Base-by-base conservation (phyloP, 1,140 invertebrate species). In the Lucilia sericata region DNA sequence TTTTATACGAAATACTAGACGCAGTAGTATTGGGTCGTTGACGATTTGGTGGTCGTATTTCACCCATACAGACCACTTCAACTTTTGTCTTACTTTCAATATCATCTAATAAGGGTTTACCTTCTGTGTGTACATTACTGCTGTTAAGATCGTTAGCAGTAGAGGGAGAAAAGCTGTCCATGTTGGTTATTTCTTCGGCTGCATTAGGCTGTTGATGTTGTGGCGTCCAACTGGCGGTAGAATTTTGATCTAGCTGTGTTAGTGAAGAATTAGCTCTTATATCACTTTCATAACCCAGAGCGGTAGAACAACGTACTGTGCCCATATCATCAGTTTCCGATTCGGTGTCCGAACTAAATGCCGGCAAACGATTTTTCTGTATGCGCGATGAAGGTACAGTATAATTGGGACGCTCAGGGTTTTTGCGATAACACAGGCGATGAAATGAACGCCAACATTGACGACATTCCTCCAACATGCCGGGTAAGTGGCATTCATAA, bases 401-500 rank as follows among this genome's bases (percentile, higher is more conserved):
- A 60, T 90, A 90, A 12, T 87, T 90, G 0, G 89, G 89, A 21
- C 84, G 85, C 25, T 87, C 86, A 2, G 88, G 87, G 36, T 90
- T 86, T 65, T 88, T 88, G 19, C 92, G 90, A 70, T 92, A 92
- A 89, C 96, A 96, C 34, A 92, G 91, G 42, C 91, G 85, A 89
- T 96, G 96, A 89, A 94, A 96, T 8, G 95, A 94, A 74, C 95
- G 91, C 86, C 93, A 93, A 90, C 96, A 96, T 34, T 92, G 91
- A 2, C 90, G 87, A 88, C 96, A 96, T 76, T 91, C 87, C 12
- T 93, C 91, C n/a, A 96, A 93, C 1, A n/a, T 93, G 2, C 95
- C 95, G 10, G 93, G 93, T 70, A 92, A 87, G 87, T 96, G 95
- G 87, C 96, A 96, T 85, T 95, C 93, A 88, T 94, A 96, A 88